Evolutionary conservation across 2,113 vertebrate genomes (phyloP).

Genomic region (Nesoenas mayeri): DNA sequence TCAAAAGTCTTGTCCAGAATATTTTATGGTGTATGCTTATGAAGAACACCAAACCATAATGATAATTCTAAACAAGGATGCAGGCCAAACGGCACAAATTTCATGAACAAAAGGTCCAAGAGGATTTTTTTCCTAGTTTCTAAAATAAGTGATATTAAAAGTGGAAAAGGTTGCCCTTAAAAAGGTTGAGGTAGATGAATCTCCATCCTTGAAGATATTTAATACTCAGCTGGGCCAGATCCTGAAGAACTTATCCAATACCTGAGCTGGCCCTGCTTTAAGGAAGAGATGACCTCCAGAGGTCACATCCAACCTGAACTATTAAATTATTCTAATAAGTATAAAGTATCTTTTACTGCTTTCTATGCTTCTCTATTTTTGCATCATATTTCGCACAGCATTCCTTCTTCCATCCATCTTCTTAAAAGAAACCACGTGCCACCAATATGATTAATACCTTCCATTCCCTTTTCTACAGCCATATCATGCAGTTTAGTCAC

Average conservation of each 20-base stretch:
- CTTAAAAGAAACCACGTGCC: neutral
- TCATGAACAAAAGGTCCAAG: neutral
- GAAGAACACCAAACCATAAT: neutral
- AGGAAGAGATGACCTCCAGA: neutral
- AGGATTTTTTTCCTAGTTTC: neutral
- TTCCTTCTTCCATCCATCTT: neutral
- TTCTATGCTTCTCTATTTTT: neutral
- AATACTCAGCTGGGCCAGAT: neutral
- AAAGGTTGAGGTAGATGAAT: neutral
- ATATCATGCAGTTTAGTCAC: neutral
- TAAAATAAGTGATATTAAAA: neutral
- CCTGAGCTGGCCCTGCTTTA: neutral
- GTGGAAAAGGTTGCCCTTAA: neutral
- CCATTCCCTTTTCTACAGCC: neutral
- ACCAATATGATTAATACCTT: neutral
- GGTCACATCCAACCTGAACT: neutral
- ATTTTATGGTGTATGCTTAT: neutral
- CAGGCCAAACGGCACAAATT: neutral
- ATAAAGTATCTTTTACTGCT: neutral
- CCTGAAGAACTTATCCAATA: neutral
- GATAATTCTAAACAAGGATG: neutral
- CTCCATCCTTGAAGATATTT: neutral
- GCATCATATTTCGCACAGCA: neutral
- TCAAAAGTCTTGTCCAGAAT: neutral
- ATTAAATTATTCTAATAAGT: neutral